Percentiles rank a stretch among this genome's conserved stretches.
Conservation (phyloP, 2,113 vertebrate species). For the Mesoclemmys tuberculata region DNA sequence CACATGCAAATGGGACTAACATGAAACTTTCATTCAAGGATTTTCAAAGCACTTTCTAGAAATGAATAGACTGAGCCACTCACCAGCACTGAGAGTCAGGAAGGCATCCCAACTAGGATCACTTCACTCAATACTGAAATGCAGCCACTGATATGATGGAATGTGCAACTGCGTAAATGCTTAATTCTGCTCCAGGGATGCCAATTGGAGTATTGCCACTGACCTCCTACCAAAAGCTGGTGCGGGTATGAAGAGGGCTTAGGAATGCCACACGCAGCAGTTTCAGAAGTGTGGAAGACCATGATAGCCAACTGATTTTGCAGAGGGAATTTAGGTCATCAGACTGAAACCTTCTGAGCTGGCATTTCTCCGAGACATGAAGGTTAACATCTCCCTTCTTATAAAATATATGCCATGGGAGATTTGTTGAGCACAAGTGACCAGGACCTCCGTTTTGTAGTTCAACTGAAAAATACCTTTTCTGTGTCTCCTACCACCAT, state of each 20-base stretch:
- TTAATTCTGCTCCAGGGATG: background rate
- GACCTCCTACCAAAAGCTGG: background rate
- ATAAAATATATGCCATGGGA: background rate
- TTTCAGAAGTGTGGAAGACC: background rate
- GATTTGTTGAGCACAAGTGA: background rate
- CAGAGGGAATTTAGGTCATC: background rate
- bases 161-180: background rate
- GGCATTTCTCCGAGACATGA: background rate
- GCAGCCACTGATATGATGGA: background rate
- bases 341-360: background rate
- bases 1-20: background rate
- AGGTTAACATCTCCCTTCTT: background rate
- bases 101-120: background rate
- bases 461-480: background rate
- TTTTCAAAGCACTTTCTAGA: background rate
- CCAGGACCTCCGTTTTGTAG: background rate
- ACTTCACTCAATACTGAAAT: background rate
- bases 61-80: background rate
- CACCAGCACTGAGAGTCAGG: background rate
- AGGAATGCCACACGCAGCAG: background rate
- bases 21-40: background rate
- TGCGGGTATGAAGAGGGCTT: background rate
- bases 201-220: background rate
- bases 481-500: background rate
- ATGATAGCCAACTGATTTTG: background rate